These are phyloP conservation scores for Cephalotes varians DNA, from an alignment of 2,888 invertebrate species.

Conservation along the genomic window DNA sequence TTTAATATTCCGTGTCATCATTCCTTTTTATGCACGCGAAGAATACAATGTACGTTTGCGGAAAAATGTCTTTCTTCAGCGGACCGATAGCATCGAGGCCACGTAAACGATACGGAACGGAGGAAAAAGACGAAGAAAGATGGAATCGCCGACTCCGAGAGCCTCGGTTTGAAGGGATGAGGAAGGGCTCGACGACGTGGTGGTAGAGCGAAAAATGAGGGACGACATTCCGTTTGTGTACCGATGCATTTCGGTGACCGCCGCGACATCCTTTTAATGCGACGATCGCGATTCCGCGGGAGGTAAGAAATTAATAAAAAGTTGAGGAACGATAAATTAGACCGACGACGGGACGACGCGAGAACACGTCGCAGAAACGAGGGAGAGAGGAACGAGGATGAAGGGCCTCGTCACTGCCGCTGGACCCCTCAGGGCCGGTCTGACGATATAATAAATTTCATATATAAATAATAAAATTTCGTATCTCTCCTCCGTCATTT, in stretches of 20 bases:
- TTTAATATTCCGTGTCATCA: background rate
- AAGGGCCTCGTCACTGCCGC: conserved; percentile 25
- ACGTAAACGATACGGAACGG: conserved; percentile 31
- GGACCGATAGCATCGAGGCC: conserved; percentile 68
- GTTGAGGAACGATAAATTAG: conserved; percentile 86
- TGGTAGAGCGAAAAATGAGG: conserved; percentile 69
- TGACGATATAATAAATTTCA: conserved; percentile 84
- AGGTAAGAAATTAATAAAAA: conserved; percentile 85
- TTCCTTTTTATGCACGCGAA: background rate
- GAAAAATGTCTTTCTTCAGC: conserved; percentile 73
- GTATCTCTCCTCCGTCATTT: conserved; percentile 49
- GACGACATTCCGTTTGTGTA: conserved; percentile 77
- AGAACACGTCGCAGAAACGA: conserved; percentile 63
- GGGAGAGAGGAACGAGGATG: conserved; percentile 16
- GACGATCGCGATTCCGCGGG: conserved; percentile 79
- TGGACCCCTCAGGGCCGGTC: conserved; percentile 54
- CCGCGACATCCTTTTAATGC: conserved; percentile 73
- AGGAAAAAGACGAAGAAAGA: conserved; percentile 13
- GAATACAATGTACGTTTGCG: conserved; percentile 59
- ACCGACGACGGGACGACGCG: conserved; percentile 78
- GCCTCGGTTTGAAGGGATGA: conserved; percentile 8
- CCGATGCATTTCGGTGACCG: conserved; percentile 75
- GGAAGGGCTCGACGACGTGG: conserved; percentile 3
- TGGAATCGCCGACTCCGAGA: conserved; percentile 5
- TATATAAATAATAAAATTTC: conserved; percentile 84